Evolutionary conservation across 2,113 vertebrate genomes (phyloP).

Genomic region (Trinectes maculatus): DNA sequence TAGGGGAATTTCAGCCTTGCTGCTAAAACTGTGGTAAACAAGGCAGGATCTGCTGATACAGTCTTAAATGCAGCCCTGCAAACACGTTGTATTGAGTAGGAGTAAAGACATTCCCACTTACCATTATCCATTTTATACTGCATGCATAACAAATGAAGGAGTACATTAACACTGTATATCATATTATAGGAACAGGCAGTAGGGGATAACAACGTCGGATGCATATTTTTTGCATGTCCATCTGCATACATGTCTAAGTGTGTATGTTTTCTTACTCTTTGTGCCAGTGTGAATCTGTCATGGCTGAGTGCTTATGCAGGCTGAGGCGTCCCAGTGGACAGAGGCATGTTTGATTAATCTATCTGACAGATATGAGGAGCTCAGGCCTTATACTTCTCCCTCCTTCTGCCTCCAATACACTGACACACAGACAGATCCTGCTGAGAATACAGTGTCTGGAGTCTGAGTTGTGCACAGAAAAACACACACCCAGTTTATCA

Average conservation of each 20-base stretch:
- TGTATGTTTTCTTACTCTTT: slow-evolving; percentile 6
- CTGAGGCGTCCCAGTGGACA: slow-evolving; percentile 41
- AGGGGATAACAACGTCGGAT: not conserved
- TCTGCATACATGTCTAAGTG: slow-evolving; percentile 22
- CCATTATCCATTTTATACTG: slow-evolving; percentile 10
- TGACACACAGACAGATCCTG: slow-evolving; percentile 31
- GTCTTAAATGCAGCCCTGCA: not conserved
- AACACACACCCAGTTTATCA: not conserved
- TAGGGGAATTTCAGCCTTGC: slow-evolving; percentile 34
- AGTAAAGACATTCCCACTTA: slow-evolving; percentile 13
- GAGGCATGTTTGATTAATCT: slow-evolving; percentile 62
- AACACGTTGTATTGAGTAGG: not conserved
- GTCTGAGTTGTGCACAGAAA: slow-evolving; percentile 32
- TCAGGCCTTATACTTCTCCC: slow-evolving; percentile 22
- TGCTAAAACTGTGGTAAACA: slow-evolving; percentile 37
- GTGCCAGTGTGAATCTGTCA: slow-evolving; percentile 41
- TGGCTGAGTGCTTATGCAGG: slow-evolving; percentile 52
- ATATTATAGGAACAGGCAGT: not conserved
- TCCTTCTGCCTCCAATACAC: slow-evolving; percentile 23
- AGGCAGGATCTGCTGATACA: slow-evolving; percentile 6
- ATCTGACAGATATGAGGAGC: slow-evolving; percentile 64
- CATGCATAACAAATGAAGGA: slow-evolving; percentile 4
- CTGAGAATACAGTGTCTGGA: slow-evolving; percentile 43
- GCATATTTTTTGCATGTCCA: not conserved
- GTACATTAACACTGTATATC: not conserved